Conservation (phyloP, 2,888 invertebrate genomes). For the Apotomis turbidana region DNA sequence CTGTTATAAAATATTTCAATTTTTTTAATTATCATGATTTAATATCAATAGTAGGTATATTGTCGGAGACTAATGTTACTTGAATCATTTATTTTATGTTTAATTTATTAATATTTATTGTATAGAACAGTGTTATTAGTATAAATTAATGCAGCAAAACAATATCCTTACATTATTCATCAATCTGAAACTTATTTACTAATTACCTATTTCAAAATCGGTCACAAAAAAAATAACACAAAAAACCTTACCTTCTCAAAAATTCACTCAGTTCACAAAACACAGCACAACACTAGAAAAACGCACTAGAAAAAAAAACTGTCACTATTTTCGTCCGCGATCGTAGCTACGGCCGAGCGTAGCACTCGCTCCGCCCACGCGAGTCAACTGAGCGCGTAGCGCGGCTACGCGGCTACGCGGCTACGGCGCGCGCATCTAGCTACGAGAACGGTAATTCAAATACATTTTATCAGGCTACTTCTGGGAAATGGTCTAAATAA, state of each 20-base stretch:
- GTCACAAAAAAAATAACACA: constrained; percentile 11
- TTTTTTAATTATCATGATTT: too few relatives aligned
- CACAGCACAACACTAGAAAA: constrained; percentile 43
- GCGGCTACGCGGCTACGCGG: constrained; percentile 53
- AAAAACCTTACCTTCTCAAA: constrained; percentile 46
- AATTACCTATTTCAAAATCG: not conserved
- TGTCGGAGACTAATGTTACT: too few relatives aligned
- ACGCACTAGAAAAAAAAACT: constrained; percentile 33
- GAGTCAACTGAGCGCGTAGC: constrained; percentile 63
- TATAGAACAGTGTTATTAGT: too few relatives aligned
- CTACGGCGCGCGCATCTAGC: constrained; percentile 78
- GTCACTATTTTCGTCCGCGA: constrained; percentile 37
- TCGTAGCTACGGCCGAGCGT: constrained; percentile 33
- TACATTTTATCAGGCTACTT: constrained; percentile 80
- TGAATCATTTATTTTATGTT: too few relatives aligned
- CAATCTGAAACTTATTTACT: not conserved
- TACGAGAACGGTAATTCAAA: constrained; percentile 78
- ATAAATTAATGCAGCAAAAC: too few relatives aligned
- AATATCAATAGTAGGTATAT: too few relatives aligned
- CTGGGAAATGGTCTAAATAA: constrained; percentile 81
- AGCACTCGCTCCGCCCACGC: constrained; percentile 45
- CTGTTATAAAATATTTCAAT: too few relatives aligned
- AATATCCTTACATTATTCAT: too few relatives aligned
- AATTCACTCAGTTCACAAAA: constrained; percentile 47
- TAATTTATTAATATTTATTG: too few relatives aligned